Conservation (phyloP, 2,797 vertebrate genomes). For the Anguilla megastoma region DNA sequence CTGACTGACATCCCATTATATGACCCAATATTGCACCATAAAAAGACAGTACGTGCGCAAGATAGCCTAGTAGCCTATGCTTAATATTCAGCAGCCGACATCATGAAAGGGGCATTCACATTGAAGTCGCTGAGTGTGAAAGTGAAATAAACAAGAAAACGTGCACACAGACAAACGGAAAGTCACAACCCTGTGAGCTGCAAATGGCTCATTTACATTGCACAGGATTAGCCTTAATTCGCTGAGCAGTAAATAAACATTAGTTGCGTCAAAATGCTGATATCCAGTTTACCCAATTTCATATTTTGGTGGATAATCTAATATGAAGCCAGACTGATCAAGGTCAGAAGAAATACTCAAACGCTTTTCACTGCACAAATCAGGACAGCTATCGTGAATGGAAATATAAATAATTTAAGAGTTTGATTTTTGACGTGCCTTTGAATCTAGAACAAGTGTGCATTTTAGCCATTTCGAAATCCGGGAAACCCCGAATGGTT, state of each 20-base stretch:
- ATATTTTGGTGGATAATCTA: background rate
- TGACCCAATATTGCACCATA: background rate
- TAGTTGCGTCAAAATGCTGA: background rate
- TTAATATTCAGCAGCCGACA: background rate
- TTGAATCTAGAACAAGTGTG: background rate
- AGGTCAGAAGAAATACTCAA: background rate
- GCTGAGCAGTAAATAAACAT: background rate
- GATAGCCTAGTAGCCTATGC: background rate
- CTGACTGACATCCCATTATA: background rate
- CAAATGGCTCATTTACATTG: background rate
- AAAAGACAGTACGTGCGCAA: background rate
- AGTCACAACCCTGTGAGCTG: background rate
- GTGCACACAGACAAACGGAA: background rate
- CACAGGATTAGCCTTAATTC: background rate
- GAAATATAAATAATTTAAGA: background rate
- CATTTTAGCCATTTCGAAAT: background rate
- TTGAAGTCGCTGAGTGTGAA: background rate
- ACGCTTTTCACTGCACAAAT: background rate
- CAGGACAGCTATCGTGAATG: background rate
- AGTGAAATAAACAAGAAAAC: background rate
- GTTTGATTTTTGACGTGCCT: background rate
- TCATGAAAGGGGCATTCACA: background rate
- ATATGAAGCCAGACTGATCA: background rate
- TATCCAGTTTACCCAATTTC: background rate
- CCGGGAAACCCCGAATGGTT: background rate